These are phyloP conservation scores for Orthosia incerta DNA, from an alignment of 2,888 invertebrate species.

Conservation along the genomic window DNA sequence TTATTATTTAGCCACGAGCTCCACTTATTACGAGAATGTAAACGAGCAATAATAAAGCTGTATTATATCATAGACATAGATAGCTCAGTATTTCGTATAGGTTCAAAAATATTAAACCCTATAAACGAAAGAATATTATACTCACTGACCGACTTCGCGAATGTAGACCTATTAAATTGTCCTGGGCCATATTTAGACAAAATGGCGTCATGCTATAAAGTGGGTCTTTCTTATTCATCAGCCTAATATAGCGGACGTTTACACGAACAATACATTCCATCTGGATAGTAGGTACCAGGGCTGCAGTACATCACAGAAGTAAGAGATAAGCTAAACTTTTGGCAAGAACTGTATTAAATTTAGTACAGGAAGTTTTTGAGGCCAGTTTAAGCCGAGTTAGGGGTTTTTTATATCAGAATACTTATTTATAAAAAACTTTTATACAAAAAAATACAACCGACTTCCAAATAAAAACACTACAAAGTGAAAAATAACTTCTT, in stretches of 20 bases:
- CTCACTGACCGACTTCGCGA: slow-evolving; percentile 24
- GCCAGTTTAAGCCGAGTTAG: slow-evolving; percentile 12
- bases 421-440: no score
- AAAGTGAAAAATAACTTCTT: no score
- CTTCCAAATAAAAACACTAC: no score
- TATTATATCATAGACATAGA: not conserved
- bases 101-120: slow-evolving; percentile 10
- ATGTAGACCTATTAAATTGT: slow-evolving; percentile 42
- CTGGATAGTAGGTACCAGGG: slow-evolving; percentile 17
- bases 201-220: slow-evolving; percentile 41
- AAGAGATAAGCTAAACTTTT: slow-evolving; percentile 37
- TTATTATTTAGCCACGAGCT: no score
- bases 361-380: slow-evolving; percentile 25
- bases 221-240: slow-evolving; percentile 14
- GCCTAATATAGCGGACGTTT: slow-evolving; percentile 23
- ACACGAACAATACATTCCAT: slow-evolving; percentile 2
- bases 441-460: no score
- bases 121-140: slow-evolving; percentile 18
- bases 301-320: slow-evolving; percentile 4
- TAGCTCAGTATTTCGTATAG: slow-evolving; percentile 2
- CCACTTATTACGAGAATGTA: no score
- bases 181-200: slow-evolving; percentile 50
- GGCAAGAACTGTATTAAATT: slow-evolving; percentile 6
- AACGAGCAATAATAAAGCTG: not conserved
- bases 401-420: slow-evolving; percentile 5